phyloP scores from a whole-genome alignment of 2,888 invertebrate genomes.

The Dynastes tityus region DNA sequence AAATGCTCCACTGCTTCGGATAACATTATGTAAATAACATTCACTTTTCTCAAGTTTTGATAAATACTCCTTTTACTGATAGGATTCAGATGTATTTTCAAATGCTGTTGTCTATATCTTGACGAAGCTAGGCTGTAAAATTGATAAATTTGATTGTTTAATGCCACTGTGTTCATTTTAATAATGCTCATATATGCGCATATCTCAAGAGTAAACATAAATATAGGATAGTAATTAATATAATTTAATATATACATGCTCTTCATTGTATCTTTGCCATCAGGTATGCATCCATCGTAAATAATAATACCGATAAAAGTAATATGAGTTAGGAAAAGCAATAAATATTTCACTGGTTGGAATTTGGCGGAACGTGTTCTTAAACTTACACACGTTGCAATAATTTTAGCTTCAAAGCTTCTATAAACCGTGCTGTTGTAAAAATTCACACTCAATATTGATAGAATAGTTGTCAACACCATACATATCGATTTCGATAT shows the following conservation, averaged over 20 bases:
- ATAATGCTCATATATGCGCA: slow-evolving; percentile 19
- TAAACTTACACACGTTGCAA: neutral
- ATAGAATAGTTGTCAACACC: neutral
- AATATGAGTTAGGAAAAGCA: slow-evolving; percentile 17
- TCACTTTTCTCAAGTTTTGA: slow-evolving; percentile 22
- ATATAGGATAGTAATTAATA: slow-evolving; percentile 17
- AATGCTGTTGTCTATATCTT: neutral
- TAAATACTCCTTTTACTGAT: neutral
- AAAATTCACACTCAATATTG: slow-evolving; percentile 29
- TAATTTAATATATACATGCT: neutral
- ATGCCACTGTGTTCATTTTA: slow-evolving; percentile 6
- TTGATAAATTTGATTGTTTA: slow-evolving; percentile 20
- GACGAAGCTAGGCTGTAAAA: neutral
- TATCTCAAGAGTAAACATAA: slow-evolving; percentile 10
- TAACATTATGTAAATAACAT: slow-evolving; percentile 27
- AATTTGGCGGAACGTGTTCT: neutral
- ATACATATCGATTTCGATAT: slow-evolving; percentile 12
- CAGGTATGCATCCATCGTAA: neutral
- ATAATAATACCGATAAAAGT: neutral
- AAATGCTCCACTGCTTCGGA: slow-evolving; percentile 26
- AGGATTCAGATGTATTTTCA: neutral
- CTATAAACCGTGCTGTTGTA: neutral
- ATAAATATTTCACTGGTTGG: slow-evolving; percentile 1
- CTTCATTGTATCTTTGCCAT: neutral
- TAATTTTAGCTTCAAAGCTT: slow-evolving; percentile 16